Conservation (phyloP, 2,113 vertebrate genomes). For the Panurus biarmicus region DNA sequence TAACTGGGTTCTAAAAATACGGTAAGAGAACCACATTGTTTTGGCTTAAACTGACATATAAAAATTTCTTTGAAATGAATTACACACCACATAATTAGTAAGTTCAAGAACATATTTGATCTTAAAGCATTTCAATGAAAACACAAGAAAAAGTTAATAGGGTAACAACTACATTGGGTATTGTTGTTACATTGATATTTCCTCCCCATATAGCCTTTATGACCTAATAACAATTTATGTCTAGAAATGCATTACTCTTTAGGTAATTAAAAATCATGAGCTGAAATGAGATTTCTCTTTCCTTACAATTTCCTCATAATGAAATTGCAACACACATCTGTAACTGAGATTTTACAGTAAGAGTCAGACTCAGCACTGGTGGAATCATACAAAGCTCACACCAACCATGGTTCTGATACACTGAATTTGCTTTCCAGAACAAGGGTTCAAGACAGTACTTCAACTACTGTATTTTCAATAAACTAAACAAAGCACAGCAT, state of each 20-base stretch:
- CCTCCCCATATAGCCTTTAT: neutral
- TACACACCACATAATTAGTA: neutral
- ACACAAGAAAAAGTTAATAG: neutral
- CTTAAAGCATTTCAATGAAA: neutral
- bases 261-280: neutral
- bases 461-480: neutral
- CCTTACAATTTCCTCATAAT: neutral
- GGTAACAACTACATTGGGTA: neutral
- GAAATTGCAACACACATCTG: neutral
- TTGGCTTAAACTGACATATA: neutral
- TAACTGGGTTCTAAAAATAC: neutral
- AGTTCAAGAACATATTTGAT: neutral
- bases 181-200: neutral
- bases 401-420: neutral
- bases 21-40: neutral
- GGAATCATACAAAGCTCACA: neutral
- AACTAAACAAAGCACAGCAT: neutral
- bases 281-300: neutral
- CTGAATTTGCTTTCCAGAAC: neutral
- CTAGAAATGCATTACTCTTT: neutral
- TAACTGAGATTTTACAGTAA: neutral
- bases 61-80: neutral
- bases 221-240: neutral
- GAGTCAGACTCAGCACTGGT: neutral
- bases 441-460: neutral